Evolutionary conservation across 2,113 vertebrate genomes (phyloP).

Genomic region (Vanacampus margaritifer): DNA sequence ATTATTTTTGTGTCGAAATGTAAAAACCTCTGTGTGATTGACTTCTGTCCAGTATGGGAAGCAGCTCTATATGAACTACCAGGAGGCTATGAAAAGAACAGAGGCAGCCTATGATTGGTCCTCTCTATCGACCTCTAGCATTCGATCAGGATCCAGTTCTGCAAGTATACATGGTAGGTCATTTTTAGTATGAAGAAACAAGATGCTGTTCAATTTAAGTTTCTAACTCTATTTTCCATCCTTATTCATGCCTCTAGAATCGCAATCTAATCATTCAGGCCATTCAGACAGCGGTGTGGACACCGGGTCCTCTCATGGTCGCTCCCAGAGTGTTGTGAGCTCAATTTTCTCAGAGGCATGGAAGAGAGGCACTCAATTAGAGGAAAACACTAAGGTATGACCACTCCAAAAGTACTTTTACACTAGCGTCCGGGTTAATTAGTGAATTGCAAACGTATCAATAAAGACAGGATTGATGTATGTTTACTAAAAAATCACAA

Average conservation of each 20-base stretch:
- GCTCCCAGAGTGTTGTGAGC: slow-evolving; percentile 95
- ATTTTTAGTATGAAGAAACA: background rate
- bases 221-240: background rate
- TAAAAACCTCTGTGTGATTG: background rate
- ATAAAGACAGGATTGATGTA: too few relatives aligned
- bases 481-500: too few relatives aligned
- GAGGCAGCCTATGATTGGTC: slow-evolving; percentile 96
- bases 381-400: slow-evolving; percentile 88
- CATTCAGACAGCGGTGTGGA: slow-evolving; percentile 94
- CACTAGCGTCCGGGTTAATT: background rate
- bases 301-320: slow-evolving; percentile 81
- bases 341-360: slow-evolving; percentile 98
- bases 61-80: slow-evolving; percentile 92
- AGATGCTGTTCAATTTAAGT: background rate
- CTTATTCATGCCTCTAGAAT: slow-evolving; percentile 73
- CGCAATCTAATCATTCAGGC: slow-evolving; percentile 92
- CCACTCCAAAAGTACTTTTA: background rate
- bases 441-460: too few relatives aligned
- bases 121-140: slow-evolving; percentile 92
- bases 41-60: slow-evolving; percentile 82
- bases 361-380: slow-evolving; percentile 96
- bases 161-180: slow-evolving; percentile 87
- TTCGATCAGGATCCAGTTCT: slow-evolving; percentile 93
- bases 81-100: slow-evolving; percentile 93
- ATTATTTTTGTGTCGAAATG: background rate